Conservation (phyloP, 2,888 invertebrate species). For the Lottia scabra region DNA sequence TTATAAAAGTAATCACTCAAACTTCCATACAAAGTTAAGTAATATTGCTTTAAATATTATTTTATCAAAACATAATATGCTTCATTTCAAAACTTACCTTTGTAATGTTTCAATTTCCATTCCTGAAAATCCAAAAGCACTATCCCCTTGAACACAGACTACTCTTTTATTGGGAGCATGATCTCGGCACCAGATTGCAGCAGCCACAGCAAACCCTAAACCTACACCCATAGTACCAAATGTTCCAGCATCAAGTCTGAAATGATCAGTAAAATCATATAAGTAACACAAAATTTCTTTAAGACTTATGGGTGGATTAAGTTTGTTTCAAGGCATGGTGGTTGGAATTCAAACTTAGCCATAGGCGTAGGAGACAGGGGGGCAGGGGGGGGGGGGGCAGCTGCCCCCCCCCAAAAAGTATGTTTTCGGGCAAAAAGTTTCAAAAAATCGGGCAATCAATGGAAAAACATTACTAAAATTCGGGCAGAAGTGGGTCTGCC, state of each 20-base stretch:
- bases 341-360: too few species aligned
- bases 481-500: too few species aligned
- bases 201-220: slow-evolving; percentile 90
- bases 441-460: too few species aligned
- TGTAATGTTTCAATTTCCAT: slow-evolving; percentile 98
- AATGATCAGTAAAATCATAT: slow-evolving; percentile 6
- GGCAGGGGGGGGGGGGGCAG: too few species aligned
- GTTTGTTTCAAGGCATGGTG: too few species aligned
- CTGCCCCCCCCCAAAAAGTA: too few species aligned
- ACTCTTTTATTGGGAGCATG: slow-evolving; percentile 85
- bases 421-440: too few species aligned
- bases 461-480: too few species aligned
- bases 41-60: too few species aligned
- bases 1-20: background rate
- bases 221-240: slow-evolving; percentile 99
- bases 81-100: slow-evolving; percentile 68
- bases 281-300: background rate
- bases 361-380: too few species aligned
- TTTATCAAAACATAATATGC: too few species aligned
- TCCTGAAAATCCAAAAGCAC: slow-evolving; percentile 97
- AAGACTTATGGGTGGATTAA: background rate
- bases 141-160: slow-evolving; percentile 95
- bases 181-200: slow-evolving; percentile 89
- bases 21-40: background rate
- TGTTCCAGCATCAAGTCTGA: slow-evolving; percentile 91